phyloP scores from a whole-genome alignment of 2,797 vertebrate genomes.

The Rhadinocentrus ornatus region DNA sequence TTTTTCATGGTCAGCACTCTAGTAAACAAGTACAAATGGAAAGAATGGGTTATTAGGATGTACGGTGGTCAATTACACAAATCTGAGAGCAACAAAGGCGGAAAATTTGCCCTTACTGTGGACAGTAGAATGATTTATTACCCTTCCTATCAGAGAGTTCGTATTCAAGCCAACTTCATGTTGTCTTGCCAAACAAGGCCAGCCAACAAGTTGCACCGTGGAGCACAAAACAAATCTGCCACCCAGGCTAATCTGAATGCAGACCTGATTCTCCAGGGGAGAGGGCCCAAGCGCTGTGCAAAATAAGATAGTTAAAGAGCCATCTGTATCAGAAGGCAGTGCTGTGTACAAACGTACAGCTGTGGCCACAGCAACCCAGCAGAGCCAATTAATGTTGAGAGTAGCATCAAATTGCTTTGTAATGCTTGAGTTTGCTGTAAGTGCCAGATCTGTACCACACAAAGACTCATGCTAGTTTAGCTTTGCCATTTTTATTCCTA shows the following conservation, averaged over 20 bases:
- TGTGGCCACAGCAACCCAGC: conserved; percentile 39
- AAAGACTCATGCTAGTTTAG: conserved; percentile 46
- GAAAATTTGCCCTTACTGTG: conserved; percentile 39
- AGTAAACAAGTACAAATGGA: conserved; percentile 84
- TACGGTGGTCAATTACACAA: conserved; percentile 55
- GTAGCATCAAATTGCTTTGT: conserved; percentile 4
- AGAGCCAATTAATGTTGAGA: conserved; percentile 19
- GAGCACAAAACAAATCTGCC: conserved; percentile 71
- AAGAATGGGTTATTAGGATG: conserved; percentile 66
- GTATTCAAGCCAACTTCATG: conserved; percentile 64
- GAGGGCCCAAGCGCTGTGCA: conserved; percentile 26
- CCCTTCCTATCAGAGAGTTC: conserved; percentile 61
- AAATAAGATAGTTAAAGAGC: conserved; percentile 40
- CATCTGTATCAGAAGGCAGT: conserved; percentile 44
- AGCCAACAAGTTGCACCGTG: conserved; percentile 63
- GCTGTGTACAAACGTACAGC: conserved; percentile 47
- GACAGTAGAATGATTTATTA: conserved; percentile 59
- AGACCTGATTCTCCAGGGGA: conserved; percentile 39
- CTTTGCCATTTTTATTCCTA: conserved; percentile 54
- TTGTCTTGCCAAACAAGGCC: conserved; percentile 69
- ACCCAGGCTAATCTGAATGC: conserved; percentile 64
- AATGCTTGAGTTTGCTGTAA: conserved; percentile 4
- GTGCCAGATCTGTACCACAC: conserved; percentile 43
- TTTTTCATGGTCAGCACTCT: conserved; percentile 89
- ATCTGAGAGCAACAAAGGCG: conserved; percentile 58